phyloP scores from a whole-genome alignment of 1,140 invertebrate genomes.

The Trachelipus rathkii region DNA sequence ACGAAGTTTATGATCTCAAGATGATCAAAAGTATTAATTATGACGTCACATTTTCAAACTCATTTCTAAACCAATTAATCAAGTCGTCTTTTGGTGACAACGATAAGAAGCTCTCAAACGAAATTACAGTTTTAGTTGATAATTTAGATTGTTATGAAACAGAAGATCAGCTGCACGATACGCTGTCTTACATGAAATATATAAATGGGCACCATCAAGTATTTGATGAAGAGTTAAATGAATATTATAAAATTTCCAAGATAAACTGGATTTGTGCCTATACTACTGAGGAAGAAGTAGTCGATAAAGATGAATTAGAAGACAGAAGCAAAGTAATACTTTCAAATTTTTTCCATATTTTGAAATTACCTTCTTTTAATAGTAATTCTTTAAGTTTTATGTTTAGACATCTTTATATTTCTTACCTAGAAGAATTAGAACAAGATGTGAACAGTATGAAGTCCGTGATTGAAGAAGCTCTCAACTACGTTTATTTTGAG shows the following conservation, averaged over 20 bases:
- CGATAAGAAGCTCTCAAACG: too few species aligned
- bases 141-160: neutral
- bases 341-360: neutral
- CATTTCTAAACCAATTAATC: neutral
- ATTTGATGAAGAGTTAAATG: neutral
- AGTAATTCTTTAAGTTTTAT: neutral
- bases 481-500: neutral
- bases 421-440: neutral
- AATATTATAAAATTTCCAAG: neutral
- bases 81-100: neutral
- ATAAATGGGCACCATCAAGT: neutral
- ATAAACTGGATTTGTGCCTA: neutral
- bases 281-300: neutral
- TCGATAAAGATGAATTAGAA: too few species aligned
- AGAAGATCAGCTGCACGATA: neutral
- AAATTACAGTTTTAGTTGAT: neutral
- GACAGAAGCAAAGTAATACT: neutral
- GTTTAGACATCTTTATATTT: neutral
- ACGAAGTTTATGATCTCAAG: neutral
- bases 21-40: neutral
- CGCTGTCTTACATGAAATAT: neutral
- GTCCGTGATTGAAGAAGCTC: neutral
- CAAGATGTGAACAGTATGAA: slow-evolving; percentile 6
- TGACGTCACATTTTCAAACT: neutral
- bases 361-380: neutral